Evolutionary conservation across 2,797 vertebrate genomes (phyloP).

Genomic region (Parauchenoglanis ngamensis): DNA sequence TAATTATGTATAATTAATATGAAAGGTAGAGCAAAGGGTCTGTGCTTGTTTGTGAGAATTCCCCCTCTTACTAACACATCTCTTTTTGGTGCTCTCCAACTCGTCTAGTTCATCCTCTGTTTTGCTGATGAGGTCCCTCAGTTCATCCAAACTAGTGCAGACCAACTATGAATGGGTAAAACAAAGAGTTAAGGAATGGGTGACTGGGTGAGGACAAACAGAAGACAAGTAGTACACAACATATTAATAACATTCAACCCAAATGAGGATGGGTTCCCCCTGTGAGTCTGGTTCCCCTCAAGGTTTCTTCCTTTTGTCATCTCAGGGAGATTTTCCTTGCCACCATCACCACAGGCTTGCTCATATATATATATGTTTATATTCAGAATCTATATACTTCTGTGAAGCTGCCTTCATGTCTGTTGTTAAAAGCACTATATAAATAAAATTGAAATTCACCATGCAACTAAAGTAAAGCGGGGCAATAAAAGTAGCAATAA

Average conservation of each 20-base stretch:
- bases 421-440: too few relatives aligned
- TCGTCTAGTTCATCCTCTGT: conserved; percentile 94
- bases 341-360: too few relatives aligned
- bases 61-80: conserved; percentile 84
- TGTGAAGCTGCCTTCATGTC: too few relatives aligned
- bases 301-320: too few relatives aligned
- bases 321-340: too few relatives aligned
- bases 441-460: neutral
- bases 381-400: too few relatives aligned
- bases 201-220: neutral
- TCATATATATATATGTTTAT: too few relatives aligned
- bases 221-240: neutral
- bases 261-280: too few relatives aligned
- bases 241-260: neutral
- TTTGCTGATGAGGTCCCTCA: conserved; percentile 93
- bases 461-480: neutral
- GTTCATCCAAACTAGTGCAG: conserved; percentile 93
- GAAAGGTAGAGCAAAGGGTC: neutral
- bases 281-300: too few relatives aligned
- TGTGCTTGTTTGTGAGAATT: conserved; percentile 25
- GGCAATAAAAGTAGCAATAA: neutral
- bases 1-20: neutral
- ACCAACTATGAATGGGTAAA: conserved; percentile 79
- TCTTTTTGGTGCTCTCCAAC: conserved; percentile 93
- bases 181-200: neutral